A percentile compares a stretch with the other conserved stretches of the same genome.
These are phyloP conservation scores for Cenopis cana DNA, from an alignment of 2,888 invertebrate species.

Conservation along the genomic window DNA sequence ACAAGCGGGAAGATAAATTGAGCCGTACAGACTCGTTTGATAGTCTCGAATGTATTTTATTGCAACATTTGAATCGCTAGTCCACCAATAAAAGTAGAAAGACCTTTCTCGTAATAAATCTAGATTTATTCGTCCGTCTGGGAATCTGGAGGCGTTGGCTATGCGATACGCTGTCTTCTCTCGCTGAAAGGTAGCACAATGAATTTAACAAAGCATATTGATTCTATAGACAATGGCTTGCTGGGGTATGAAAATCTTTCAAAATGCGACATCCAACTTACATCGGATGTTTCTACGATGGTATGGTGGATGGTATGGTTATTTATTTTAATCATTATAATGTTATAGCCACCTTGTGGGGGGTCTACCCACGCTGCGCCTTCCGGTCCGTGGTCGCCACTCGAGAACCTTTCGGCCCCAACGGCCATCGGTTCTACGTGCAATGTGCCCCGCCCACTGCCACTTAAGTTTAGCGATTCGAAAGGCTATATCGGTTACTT, in stretches of 20 bases:
- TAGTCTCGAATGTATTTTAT: conserved; percentile 45
- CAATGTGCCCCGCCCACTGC: no score
- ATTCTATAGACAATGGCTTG: background rate
- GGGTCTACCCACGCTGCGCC: no score
- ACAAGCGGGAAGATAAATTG: conserved; percentile 28
- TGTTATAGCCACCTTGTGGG: no score
- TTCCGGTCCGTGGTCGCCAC: no score
- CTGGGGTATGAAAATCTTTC: conserved; percentile 2
- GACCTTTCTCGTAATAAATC: conserved; percentile 45
- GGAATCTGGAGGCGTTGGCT: conserved; percentile 35
- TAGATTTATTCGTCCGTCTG: conserved; percentile 45
- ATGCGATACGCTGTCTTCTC: conserved; percentile 36
- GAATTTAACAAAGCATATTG: conserved; percentile 14
- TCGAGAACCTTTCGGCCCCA: no score
- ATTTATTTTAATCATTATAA: no score
- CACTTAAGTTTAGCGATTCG: no score
- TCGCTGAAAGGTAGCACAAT: conserved; percentile 26
- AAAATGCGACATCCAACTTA: background rate
- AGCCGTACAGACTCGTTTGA: conserved; percentile 35
- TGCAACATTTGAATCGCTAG: conserved; percentile 46
- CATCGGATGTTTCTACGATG: no score
- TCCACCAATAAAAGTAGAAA: conserved; percentile 46
- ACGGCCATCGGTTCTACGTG: no score
- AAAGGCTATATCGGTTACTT: no score
- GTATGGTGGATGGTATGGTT: no score